phyloP scores from a whole-genome alignment of 37 sponge, comb jelly and placozoan species.

The Halisarca cf. caerulea region DNA sequence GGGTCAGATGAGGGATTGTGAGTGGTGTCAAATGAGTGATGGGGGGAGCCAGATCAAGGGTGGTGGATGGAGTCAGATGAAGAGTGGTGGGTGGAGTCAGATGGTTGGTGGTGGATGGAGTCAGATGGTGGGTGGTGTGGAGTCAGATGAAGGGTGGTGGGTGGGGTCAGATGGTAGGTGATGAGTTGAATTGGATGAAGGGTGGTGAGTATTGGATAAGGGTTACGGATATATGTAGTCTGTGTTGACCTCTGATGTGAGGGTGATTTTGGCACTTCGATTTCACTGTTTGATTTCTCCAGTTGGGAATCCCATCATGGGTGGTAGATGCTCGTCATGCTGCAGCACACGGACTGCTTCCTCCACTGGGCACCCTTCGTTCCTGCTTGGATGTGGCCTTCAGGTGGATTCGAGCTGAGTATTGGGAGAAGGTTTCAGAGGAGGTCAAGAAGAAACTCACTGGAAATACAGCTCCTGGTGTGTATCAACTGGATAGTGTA shows the following conservation, averaged over 20 bases:
- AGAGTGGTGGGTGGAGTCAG: not conserved
- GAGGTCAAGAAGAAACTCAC: not conserved
- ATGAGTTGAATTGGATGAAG: not conserved
- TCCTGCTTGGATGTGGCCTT: conserved; percentile 15
- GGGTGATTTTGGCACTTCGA: no score
- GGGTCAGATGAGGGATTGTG: no score
- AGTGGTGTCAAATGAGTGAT: no score
- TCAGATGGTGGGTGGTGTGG: not conserved
- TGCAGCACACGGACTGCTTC: conserved; percentile 10
- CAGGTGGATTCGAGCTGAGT: not conserved
- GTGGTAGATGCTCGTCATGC: conserved; percentile 19
- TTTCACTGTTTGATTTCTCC: no score
- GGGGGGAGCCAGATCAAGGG: no score
- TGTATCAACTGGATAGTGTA: no score
- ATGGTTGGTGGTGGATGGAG: not conserved
- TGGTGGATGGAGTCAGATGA: not conserved
- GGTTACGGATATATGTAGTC: no score
- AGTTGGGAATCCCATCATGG: conserved; percentile 34
- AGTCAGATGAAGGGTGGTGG: not conserved
- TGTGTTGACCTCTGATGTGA: no score
- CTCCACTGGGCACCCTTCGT: not conserved
- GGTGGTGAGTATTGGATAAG: no score
- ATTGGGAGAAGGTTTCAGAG: not conserved
- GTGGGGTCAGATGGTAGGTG: not conserved
- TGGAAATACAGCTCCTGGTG: no score